phyloP scores from a whole-genome alignment of 2,113 vertebrate genomes.

The Syrmaticus mikado region DNA sequence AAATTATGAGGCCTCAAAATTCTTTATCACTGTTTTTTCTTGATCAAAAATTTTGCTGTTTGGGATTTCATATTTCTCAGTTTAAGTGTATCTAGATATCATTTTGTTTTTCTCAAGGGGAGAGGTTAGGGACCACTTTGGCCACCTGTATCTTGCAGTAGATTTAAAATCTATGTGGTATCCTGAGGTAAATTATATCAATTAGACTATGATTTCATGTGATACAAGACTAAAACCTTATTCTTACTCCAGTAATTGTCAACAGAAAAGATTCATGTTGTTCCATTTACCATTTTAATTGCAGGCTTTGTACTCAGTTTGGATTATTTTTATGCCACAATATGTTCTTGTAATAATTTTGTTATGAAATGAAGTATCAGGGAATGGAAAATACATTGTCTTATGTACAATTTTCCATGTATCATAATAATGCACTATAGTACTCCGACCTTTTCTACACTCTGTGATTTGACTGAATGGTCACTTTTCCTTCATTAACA shows the following conservation, averaged over 20 bases:
- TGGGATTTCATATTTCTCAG: not conserved
- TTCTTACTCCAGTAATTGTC: constrained; percentile 18
- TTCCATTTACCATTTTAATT: constrained; percentile 65
- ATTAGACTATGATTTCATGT: constrained; percentile 14
- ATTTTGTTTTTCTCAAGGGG: not conserved
- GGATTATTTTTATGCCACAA: constrained; percentile 66
- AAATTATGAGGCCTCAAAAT: not conserved
- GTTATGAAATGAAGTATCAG: constrained; percentile 13
- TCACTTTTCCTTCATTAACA: constrained; percentile 37
- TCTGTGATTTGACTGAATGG: constrained; percentile 58
- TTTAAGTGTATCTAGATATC: not conserved
- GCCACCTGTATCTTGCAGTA: not conserved
- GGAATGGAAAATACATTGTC: not conserved
- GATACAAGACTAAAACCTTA: constrained; percentile 15
- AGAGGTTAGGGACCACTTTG: not conserved
- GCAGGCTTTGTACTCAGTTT: constrained; percentile 18
- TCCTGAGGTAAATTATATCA: not conserved
- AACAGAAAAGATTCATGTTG: constrained; percentile 32
- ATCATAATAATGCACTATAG: constrained; percentile 50
- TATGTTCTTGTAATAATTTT: constrained; percentile 55
- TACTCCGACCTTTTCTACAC: constrained; percentile 67
- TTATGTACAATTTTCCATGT: constrained; percentile 39
- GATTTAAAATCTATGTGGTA: not conserved
- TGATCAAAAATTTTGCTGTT: not conserved
- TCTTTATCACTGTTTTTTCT: not conserved